Base-by-base conservation (phyloP, 2,113 vertebrate genomes). In the Gopherus evgoodei region DNA sequence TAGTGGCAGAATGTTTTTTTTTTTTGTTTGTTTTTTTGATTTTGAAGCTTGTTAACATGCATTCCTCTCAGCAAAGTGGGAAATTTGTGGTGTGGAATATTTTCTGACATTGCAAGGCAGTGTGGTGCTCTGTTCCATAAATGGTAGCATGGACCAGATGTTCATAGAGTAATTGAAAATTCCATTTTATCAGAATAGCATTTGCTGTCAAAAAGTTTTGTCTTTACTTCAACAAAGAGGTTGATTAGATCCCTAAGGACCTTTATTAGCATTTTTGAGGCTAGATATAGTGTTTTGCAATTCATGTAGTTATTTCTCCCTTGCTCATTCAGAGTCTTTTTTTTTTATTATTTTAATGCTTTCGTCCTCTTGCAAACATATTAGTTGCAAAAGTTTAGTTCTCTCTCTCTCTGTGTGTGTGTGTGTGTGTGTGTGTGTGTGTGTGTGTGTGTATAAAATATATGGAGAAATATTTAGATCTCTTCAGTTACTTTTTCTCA, bases 181-280 rank as follows among this genome's bases (percentile, higher is more conserved):
- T 98, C 97, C 96, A 98, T 98, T 98, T 98, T 98, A 98, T 98
- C 98, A 98, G 97, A 98, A 98, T 95, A 98, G 93, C 92, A 88
- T 98, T 98, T 95, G 95, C 98, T 98, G 98, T 98, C 97, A 98
- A 97, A 98, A 98, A 98, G 96, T 98, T 98, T 98, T 98, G 98
- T 98, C 98, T 98, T 98, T 98, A 98, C 98, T 98, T 98, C 97
- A 98, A 98, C 98, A 98, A 98, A 98, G 98, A 97, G 96, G 97
- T 97, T 98, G 98, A 98, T 98, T 98, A 98, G 97, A 96, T 98
- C 97, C 97, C 97, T 90, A 76, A 97, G 98, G 98, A 98, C 96
- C 94, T 82, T 87, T 98, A 98, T 98, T 98, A 98, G 96, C 98
- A 98, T 98, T 95, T 98, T 98, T 97, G 96, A 98, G 98, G 90